Base-by-base conservation (phyloP, 2,888 invertebrate species). In the Embidobia sp. region DNA sequence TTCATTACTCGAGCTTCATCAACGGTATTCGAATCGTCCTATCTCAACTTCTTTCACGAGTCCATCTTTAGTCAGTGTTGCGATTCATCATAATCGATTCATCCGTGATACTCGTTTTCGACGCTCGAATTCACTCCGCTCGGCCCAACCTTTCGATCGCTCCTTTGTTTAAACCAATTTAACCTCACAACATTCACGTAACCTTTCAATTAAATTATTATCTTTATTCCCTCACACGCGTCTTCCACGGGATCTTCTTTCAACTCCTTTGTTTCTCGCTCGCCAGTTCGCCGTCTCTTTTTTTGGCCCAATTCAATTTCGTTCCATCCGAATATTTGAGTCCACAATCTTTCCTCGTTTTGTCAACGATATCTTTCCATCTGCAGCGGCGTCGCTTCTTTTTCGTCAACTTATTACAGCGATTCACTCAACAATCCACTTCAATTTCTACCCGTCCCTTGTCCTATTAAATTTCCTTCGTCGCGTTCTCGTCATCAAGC, bases 351-450 rank as follows among this genome's bases (percentile, higher is more conserved):
- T 48, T 53, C 22, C 26, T 33, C 61, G 33, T 63, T 59, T 51
- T 19, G 49, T 59, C 72, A 63, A 53, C 55, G 42, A 48, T 55
- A 48, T 63, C 72, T 72, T 63, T 72, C 46, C 48, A 55, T 63
- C 55, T 51, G 18, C 31, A 48, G 40, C 48, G 19, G 13, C 53
- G 40, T 8, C 63, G 35, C 40, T 61, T 63, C 48, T 55, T 63
- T 61, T 63, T 72, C 48, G 55, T 72, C 63, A 72, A 63, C 72
- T 63, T 72, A 72, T 72, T 72, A 72, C 35, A 40, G 37, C 55
- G 44, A 72, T 63, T 72, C 48, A 63, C 26, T 63, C 72, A 55
- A 63, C 72, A 63, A 63, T 63, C 61, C 37, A 53, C 61, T 72
- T 53, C 70, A 61, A 59, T 61, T 61, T 51, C 33, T 29, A 19